phyloP scores from a whole-genome alignment of 2,797 vertebrate species.

The Natrix natrix region DNA sequence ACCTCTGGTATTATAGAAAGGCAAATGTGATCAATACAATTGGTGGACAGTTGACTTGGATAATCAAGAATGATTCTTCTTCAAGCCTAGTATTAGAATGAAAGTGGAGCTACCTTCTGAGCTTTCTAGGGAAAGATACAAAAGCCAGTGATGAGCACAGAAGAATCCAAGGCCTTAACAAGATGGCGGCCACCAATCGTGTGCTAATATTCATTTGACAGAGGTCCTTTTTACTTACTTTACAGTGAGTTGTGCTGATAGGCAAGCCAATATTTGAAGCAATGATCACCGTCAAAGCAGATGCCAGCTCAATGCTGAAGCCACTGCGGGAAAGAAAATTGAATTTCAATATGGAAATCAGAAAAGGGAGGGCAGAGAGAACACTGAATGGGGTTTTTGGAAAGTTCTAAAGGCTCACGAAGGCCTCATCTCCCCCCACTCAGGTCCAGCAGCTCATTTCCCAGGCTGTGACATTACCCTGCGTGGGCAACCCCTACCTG shows the following conservation, averaged over 20 bases:
- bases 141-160: neutral
- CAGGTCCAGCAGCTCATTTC: neutral
- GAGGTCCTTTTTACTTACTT: slow-evolving; percentile 73
- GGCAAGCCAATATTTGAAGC: slow-evolving; percentile 95
- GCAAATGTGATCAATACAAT: neutral
- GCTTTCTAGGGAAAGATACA: neutral
- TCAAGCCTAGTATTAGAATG: neutral
- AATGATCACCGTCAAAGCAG: slow-evolving; percentile 90
- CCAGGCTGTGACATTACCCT: too few species aligned
- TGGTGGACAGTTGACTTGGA: neutral
- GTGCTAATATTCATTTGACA: too few species aligned
- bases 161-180: neutral
- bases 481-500: slow-evolving; percentile 73
- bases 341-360: neutral
- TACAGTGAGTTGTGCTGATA: slow-evolving; percentile 97
- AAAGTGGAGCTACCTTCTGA: neutral
- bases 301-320: slow-evolving; percentile 95
- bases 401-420: neutral
- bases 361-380: neutral
- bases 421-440: too few species aligned
- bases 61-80: neutral
- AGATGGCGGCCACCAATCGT: neutral
- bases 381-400: too few species aligned
- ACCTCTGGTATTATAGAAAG: neutral
- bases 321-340: slow-evolving; percentile 72